These are phyloP conservation scores for Pachycephus smyrnensis DNA, from an alignment of 2,888 invertebrate genomes.

Conservation along the genomic window DNA sequence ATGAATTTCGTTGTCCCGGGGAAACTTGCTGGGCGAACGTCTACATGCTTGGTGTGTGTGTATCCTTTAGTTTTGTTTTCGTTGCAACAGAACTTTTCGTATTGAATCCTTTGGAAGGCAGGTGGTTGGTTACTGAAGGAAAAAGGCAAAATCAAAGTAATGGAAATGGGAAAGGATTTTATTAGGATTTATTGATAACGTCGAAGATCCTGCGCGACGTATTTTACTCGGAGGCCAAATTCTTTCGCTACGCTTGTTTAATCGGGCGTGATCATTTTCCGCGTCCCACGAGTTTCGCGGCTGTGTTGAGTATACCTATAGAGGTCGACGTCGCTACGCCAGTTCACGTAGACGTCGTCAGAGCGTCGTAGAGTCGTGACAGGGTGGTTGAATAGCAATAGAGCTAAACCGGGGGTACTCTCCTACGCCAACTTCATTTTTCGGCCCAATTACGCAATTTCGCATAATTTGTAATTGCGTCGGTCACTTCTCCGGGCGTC, in stretches of 20 bases:
- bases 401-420: neutral
- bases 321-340: neutral
- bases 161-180: neutral
- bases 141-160: neutral
- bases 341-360: neutral
- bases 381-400: neutral
- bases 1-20: conserved; percentile 44
- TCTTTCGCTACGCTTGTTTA: no score
- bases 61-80: neutral
- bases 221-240: no score
- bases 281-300: no score
- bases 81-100: neutral
- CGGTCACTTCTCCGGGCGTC: conserved; percentile 31
- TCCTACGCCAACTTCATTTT: conserved; percentile 22
- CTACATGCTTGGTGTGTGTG: neutral
- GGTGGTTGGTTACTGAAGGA: neutral
- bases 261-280: no score
- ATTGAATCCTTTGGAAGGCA: neutral
- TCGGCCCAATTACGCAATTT: conserved; percentile 36
- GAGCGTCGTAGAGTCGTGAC: neutral
- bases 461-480: conserved; percentile 38
- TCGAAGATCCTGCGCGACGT: no score
- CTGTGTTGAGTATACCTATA: neutral
- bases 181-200: neutral
- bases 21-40: conserved; percentile 42